These are phyloP conservation scores for Stenichneumon culpator DNA, from an alignment of 2,888 invertebrate species.

Conservation along the genomic window DNA sequence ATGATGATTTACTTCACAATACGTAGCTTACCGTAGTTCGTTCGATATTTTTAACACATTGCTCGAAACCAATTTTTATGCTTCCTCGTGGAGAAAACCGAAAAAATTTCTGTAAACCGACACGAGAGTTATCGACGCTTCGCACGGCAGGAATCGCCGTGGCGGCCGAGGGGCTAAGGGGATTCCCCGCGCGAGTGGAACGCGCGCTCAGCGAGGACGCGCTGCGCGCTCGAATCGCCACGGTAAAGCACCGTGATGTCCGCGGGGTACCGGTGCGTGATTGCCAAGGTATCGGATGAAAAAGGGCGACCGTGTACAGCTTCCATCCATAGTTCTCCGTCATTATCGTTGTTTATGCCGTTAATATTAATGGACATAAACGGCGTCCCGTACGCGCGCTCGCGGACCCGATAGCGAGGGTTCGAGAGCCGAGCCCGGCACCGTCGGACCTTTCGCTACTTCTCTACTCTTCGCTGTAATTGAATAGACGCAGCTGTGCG, in stretches of 20 bases:
- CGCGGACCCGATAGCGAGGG: constrained; percentile 18
- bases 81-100: constrained; percentile 7
- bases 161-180: constrained; percentile 11
- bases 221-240: constrained; percentile 18
- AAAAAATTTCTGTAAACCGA: constrained; percentile 42
- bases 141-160: constrained; percentile 24
- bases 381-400: constrained; percentile 59
- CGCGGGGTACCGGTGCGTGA: constrained; percentile 8
- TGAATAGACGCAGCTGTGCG: constrained; percentile 80
- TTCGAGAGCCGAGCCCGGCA: background rate
- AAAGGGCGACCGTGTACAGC: constrained; percentile 32
- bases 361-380: constrained; percentile 81
- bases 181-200: background rate
- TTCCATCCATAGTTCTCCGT: constrained; percentile 70
- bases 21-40: constrained; percentile 7
- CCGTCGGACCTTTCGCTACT: constrained; percentile 19
- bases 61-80: background rate
- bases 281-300: constrained; percentile 20
- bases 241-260: constrained; percentile 36
- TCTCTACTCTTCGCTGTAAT: constrained; percentile 75
- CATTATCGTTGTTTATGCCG: constrained; percentile 80
- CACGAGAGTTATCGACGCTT: constrained; percentile 15
- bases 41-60: background rate
- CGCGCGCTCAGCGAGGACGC: constrained; percentile 15
- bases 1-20: too few species aligned